Evolutionary conservation across 2,888 invertebrate genomes (phyloP).

Genomic region (Margaritifera margaritifera): DNA sequence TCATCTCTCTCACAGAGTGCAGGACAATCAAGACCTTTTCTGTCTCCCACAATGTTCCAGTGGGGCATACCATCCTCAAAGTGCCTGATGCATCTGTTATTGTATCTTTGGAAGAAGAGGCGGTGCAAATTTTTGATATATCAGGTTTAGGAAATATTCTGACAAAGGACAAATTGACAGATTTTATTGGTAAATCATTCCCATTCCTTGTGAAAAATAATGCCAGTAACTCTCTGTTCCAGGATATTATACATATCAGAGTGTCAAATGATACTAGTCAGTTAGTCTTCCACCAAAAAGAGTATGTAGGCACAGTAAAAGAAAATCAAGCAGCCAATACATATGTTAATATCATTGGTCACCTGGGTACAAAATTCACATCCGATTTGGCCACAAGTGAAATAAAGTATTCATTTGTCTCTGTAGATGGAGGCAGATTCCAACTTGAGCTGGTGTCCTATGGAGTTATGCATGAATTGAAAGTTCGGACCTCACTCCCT

Average conservation of each 20-base stretch:
- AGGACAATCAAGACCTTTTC: conserved; percentile 18
- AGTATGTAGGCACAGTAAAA: conserved; percentile 37
- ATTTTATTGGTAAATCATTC: conserved; percentile 32
- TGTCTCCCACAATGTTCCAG: conserved; percentile 29
- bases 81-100: conserved; percentile 21
- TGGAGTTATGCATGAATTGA: conserved; percentile 25
- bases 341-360: conserved; percentile 31
- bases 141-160: conserved; percentile 46
- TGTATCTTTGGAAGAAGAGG: conserved; percentile 10
- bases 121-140: conserved; percentile 24
- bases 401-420: conserved; percentile 26
- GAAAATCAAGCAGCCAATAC: conserved; percentile 40
- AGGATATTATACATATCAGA: conserved; percentile 27
- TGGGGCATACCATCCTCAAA: conserved; percentile 30
- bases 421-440: conserved; percentile 16
- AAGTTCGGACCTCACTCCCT: conserved; percentile 74
- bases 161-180: conserved; percentile 33
- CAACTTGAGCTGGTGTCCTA: conserved; percentile 20
- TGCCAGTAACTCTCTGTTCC: conserved; percentile 14
- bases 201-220: conserved; percentile 32
- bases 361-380: conserved; percentile 15
- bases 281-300: conserved; percentile 35
- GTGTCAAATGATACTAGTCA: conserved; percentile 17
- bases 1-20: conserved; percentile 7
- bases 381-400: conserved; percentile 13